These are phyloP conservation scores for Triops cancriformis DNA, from an alignment of 1,140 invertebrate species.

Conservation along the genomic window DNA sequence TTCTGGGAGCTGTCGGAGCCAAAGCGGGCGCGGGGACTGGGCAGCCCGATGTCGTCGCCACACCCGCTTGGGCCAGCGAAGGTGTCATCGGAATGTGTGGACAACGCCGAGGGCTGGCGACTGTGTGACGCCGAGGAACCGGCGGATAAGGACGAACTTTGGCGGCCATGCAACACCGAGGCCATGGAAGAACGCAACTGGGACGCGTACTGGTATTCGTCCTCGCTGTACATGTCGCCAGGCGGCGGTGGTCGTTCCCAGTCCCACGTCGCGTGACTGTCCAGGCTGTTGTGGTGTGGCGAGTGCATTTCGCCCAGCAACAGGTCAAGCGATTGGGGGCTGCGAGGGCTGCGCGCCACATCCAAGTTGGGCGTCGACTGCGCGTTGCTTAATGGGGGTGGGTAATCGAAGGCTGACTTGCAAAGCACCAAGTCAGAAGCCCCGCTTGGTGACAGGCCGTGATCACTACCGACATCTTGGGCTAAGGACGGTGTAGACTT, in stretches of 20 bases:
- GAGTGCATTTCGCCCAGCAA: slow-evolving; percentile 27
- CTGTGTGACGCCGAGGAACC: slow-evolving; percentile 16
- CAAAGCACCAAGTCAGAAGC: not conserved
- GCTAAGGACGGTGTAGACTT: not conserved
- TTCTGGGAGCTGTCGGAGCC: not conserved
- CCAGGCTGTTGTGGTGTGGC: slow-evolving; percentile 29
- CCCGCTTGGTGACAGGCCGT: not conserved
- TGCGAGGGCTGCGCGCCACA: not conserved
- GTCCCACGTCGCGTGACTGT: slow-evolving; percentile 30
- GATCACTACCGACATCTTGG: not conserved
- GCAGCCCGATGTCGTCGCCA: slow-evolving; percentile 16
- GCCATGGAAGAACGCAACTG: slow-evolving; percentile 27
- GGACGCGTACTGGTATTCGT: slow-evolving; percentile 27
- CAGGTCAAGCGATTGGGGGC: slow-evolving; percentile 13
- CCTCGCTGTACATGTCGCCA: slow-evolving; percentile 29
- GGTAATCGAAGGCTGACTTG: not conserved
- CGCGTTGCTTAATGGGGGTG: not conserved
- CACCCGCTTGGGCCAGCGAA: not conserved
- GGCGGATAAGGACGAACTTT: slow-evolving; percentile 23
- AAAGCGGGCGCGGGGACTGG: not conserved
- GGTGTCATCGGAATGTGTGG: slow-evolving; percentile 10
- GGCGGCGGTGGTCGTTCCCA: slow-evolving; percentile 27
- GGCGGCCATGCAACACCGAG: slow-evolving; percentile 20
- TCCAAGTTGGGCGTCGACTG: not conserved
- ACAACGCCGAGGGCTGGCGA: slow-evolving; percentile 3